Base-by-base conservation (phyloP, 2,113 vertebrate species). In the Hipposideros armiger region DNA sequence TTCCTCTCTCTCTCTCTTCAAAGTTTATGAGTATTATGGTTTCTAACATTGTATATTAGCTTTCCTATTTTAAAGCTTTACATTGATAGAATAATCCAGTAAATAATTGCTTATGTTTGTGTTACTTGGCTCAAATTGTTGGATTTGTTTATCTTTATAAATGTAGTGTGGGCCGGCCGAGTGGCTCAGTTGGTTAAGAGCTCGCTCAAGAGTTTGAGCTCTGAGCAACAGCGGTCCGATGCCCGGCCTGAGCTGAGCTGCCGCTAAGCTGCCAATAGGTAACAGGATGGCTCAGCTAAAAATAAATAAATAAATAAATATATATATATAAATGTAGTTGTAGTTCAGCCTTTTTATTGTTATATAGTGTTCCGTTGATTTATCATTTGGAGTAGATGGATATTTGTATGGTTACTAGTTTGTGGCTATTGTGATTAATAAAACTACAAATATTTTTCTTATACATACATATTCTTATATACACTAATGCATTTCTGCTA, bases 41-140 rank as follows among this genome's bases (percentile, higher is more conserved):
- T 84, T 80, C 66, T 45, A 58, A 67, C 15, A 67, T 72, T 87
- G 45, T 28, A 17, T 45, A 58, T n/a, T 24, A 16, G 3, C 86
- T 90, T 84, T 87, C 62, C 52, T 36, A 24, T 88, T 87, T 94
- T 85, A 82, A 85, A 74, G 54, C 5, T 92, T 81, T 47, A n/a
- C 4, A 1, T 54, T 78, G 74, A 56, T 60, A 22, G 40, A 56
- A 52, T 67, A 30, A 86, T 26, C 11, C 14, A 36, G 77, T 50
- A 83, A 58, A 28, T 30, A 30, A 16, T 82, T 24, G 19, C 6
- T 26, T 78, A 5, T 10, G 3, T 87, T 92, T 86, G 32, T 2
- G 4, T 24, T 47, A 86, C 66, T 88, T 93, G 32, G 4, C 36
- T 78, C 28, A 54, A 66, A 84, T n/a, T 36, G 22, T 72, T 36